phyloP scores from a whole-genome alignment of 2,888 invertebrate genomes.

The Drosophila macrospina region DNA sequence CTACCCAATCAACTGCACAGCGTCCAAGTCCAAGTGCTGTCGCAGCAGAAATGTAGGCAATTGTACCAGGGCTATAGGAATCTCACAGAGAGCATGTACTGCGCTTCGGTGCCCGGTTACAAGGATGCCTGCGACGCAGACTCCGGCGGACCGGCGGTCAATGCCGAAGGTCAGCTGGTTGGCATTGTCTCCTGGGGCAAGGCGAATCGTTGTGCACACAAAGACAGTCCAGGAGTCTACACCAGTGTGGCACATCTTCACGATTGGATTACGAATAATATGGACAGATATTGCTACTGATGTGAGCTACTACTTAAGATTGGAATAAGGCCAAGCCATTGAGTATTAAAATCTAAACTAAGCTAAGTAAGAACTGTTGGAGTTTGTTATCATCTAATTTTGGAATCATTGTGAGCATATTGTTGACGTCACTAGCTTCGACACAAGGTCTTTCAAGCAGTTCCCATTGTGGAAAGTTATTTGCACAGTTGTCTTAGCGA shows the following conservation, averaged over 20 bases:
- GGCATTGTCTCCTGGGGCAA: conserved; percentile 89
- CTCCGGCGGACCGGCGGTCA: conserved; percentile 83
- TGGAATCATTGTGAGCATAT: conserved; percentile 5
- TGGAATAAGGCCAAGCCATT: conserved; percentile 14
- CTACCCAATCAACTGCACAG: conserved; percentile 75
- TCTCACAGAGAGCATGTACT: conserved; percentile 72
- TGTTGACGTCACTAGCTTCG: conserved; percentile 35
- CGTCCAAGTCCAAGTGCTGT: conserved; percentile 67
- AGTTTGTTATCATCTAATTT: neutral
- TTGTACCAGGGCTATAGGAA: conserved; percentile 69
- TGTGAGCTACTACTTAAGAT: neutral
- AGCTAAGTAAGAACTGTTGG: neutral
- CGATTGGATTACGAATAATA: conserved; percentile 67
- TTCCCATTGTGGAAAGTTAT: conserved; percentile 42
- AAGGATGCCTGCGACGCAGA: conserved; percentile 83
- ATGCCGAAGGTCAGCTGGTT: conserved; percentile 80
- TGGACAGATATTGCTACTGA: conserved; percentile 63
- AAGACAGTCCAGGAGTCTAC: conserved; percentile 92
- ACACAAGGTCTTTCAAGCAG: conserved; percentile 36
- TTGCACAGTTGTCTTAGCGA: conserved; percentile 61
- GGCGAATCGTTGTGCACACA: conserved; percentile 79
- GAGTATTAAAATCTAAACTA: conserved; percentile 37
- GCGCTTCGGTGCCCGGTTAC: conserved; percentile 69
- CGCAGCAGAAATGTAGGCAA: conserved; percentile 51
- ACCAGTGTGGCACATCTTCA: conserved; percentile 71